Evolutionary conservation across 2,888 invertebrate species (phyloP), one percentile per base, ranked within the genome.

Genomic region (Andrena chrysosceles): DNA sequence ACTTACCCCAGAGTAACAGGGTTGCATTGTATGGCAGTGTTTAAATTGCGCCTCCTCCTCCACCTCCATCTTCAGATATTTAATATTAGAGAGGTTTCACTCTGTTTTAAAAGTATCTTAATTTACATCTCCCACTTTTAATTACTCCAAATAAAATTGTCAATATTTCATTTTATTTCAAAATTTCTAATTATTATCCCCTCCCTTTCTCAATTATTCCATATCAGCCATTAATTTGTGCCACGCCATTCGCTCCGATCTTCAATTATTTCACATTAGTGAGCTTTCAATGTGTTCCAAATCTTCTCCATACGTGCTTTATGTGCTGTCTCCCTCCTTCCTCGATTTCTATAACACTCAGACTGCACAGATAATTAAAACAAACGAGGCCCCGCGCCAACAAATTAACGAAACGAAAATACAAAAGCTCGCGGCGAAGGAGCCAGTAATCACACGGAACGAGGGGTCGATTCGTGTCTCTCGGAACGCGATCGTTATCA

Each of bases 381-480:
- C n/a, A 8, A 23, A n/a, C 67, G 33, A 31, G n/a, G 52, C 1
- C 0, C 29, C 4, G 31, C 13, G 2, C 42, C 23, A 23, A 7
- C 2, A 42, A 20, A 42, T 42, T 63, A 8, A 23, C 63, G 7
- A 63, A 63, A 23, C n/a, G 26, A 23, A 6, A 63, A 20, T 13
- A 35, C 35, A 52, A 16, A 69, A 67, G n/a, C 42, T 42, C 13
- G 42, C 42, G 13, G 13, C 10, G 23, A 26, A 69, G 6, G 23
- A 59, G 10, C 0, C 5, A 49, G 6, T 13, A n/a, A 31, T 68
- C 33, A 16, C 16, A 8, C 7, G 77, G 67, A 20, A 77, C 72
- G 60, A 60, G 52, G 66, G 23, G 52, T 72, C 67, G 62, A 60
- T 67, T 60, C 6, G 35, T n/a, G 4, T 16, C 42, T 26, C 29